Conservation (phyloP, 1,140 invertebrate genomes). For the Bilobella aurantiaca region DNA sequence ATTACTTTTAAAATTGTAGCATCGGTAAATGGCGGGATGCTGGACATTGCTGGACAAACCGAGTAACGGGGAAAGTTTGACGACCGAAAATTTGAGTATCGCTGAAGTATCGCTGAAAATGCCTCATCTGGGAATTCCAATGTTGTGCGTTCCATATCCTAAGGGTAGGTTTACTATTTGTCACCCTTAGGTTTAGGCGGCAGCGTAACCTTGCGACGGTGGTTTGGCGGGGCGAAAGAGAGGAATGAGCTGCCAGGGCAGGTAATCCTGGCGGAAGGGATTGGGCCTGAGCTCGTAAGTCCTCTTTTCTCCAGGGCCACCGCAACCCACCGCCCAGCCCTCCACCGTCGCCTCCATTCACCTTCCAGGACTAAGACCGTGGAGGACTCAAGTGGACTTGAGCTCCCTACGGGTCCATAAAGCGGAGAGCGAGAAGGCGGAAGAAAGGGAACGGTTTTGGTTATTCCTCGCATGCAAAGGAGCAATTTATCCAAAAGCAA, state of each 20-base stretch:
- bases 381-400: neutral
- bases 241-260: constrained; percentile 4
- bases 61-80: no score
- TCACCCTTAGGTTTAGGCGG: neutral
- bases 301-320: neutral
- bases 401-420: neutral
- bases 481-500: constrained; percentile 5
- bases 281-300: neutral
- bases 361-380: neutral
- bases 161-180: neutral
- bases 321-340: no score
- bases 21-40: no score
- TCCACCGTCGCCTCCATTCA: no score
- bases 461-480: constrained; percentile 9
- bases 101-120: no score
- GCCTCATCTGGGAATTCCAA: no score
- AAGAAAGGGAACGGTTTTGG: neutral
- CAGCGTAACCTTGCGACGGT: no score
- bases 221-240: neutral
- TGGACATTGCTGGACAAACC: no score
- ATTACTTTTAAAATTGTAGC: no score
- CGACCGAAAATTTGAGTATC: no score
- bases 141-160: neutral
- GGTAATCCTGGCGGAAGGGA: neutral
- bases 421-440: neutral